These are phyloP conservation scores for Oryctes rhinoceros DNA, from an alignment of 1,140 invertebrate species.

Conservation along the genomic window DNA sequence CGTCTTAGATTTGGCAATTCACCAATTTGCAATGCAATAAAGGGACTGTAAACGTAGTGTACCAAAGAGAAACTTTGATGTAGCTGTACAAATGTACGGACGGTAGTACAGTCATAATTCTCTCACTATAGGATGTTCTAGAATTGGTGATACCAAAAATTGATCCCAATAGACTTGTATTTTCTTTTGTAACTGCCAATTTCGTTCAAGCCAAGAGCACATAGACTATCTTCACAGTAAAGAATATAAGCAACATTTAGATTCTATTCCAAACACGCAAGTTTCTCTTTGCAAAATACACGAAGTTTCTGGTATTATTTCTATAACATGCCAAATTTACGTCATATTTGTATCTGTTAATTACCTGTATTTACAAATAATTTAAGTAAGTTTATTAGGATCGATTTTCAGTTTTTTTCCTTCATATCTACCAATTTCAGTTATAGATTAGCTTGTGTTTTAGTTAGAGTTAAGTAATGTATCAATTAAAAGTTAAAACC, in stretches of 20 bases:
- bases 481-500: neutral
- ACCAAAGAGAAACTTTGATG: slow-evolving; percentile 1
- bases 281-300: slow-evolving; percentile 4
- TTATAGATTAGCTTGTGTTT: no score
- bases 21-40: neutral
- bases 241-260: neutral
- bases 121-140: slow-evolving; percentile 12
- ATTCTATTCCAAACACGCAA: neutral
- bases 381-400: slow-evolving; percentile 31
- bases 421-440: neutral
- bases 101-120: no score
- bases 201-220: neutral
- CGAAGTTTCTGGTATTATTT: neutral
- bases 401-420: slow-evolving; percentile 10
- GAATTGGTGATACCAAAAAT: slow-evolving; percentile 4
- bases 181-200: slow-evolving; percentile 1
- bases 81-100: no score
- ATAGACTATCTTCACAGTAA: neutral
- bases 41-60: neutral
- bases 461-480: no score
- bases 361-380: slow-evolving; percentile 9
- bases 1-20: slow-evolving; percentile 4
- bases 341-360: slow-evolving; percentile 2
- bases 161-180: slow-evolving; percentile 25
- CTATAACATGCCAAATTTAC: neutral